Base-by-base conservation (phyloP, 1,140 invertebrate species). In the Drosophila micromelanica region DNA sequence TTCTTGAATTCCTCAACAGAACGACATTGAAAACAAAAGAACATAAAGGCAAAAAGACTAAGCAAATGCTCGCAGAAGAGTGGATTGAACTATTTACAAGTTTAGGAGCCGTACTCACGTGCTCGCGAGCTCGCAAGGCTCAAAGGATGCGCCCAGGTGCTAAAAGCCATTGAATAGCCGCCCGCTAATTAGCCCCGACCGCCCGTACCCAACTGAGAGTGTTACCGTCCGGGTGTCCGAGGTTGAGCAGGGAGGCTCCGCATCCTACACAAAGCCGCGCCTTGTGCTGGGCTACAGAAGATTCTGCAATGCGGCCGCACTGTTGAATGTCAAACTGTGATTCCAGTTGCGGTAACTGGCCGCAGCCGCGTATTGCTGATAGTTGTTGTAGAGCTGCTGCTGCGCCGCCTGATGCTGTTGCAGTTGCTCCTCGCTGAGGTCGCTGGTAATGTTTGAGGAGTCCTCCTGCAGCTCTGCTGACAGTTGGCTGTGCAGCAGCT, bases 371-470 rank as follows among this genome's bases (percentile, higher is more conserved):
- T 91, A 91, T 45, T 91, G 90, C 56, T 91, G 90, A 54, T 91
- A 91, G 73, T 91, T 91, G 62, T 90, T 91, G 76, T 91, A 91
- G 57, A 90, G 73, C 69, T 91, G 89, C 38, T 91, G 89, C 56
- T 90, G 89, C 12, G 79, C 79, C 48, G 78, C 78, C 45, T 90
- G 89, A 45, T 91, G 90, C 64, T 91, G 90, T 54, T 91, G 90
- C 71, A 90, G 85, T 64, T 91, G 90, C 69, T 91, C 90, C 64
- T 91, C 90, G 77, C 90, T 91, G 45, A 91, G 76, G 76, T 91
- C 90, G 73, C 82, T 84, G 75, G 90, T 91, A 20, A 91, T 91
- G 56, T 91, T 91, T 37, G 90, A 91, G 37, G 90, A 87, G 65
- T 91, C 90, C 72, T 91, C 90, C 69, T 91, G 90, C 57, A 89